Base-by-base conservation (phyloP, 2,113 vertebrate species). In the Gobiocypris rarus region DNA sequence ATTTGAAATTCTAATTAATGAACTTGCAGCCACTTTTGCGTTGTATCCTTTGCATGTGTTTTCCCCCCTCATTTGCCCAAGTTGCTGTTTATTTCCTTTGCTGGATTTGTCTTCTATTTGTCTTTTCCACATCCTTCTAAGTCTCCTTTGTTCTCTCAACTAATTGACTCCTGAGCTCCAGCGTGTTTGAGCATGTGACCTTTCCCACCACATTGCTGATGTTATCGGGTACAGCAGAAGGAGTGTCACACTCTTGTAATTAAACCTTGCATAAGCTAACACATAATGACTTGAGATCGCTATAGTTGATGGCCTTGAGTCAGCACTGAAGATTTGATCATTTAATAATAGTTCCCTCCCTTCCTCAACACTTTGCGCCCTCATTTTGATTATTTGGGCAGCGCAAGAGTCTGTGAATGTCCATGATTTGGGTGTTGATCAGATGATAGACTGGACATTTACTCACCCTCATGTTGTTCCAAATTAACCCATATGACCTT, bases 1-100 rank as follows among this genome's bases (percentile, higher is more conserved):
- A 94, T 94, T 94, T 94, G 91, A 94, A 94, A 93, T 92, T 94
- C 91, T 93, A 94, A 94, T 94, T 94, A 94, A 93, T 92, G 92
- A 92, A 94, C 93, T 93, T 87, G 43, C 85, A 86, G 89, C 91
- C 91, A 92, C 92, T 91, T 82, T 92, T 92, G 89, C 89, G 89
- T 63, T 54, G 28, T 74, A 65, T 65, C 5, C 24, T 34, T 65
- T 75, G 10, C 43, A 24, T 24, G 11, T 28, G 45, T 74, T 26
- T 28, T 2, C 83, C 13, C 75, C 75, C 48, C 19, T 54, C 56
- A 10, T 41, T 67, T 34, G 34, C 31, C 19, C 24, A 50, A 56
- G 61, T 85, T 87, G 71, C 52, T 79, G 78, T 82, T 63, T 87
- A 79, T 85, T 85, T 74, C 86, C 83, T 67, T 90, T 82, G 89